These are phyloP conservation scores for Nothoprocta pentlandii DNA, from an alignment of 2,113 vertebrate species.

Conservation along the genomic window DNA sequence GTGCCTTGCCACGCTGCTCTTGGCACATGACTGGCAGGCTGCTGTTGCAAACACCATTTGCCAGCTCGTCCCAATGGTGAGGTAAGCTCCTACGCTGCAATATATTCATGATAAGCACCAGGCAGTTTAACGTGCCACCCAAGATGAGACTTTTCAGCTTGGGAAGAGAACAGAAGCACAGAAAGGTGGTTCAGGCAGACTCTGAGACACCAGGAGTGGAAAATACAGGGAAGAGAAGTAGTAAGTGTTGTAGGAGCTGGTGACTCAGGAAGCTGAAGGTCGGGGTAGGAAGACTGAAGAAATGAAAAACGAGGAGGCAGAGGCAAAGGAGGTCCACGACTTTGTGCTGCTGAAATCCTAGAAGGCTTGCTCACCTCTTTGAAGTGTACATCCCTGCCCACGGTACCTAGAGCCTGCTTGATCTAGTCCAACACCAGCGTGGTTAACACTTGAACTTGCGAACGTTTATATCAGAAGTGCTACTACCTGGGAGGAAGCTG, in stretches of 20 bases:
- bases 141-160: accelerated
- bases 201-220: not conserved
- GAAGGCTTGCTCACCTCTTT: not conserved
- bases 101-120: not conserved
- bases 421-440: not conserved
- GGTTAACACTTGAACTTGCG: not conserved
- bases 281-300: not conserved
- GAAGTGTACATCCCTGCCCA: not conserved
- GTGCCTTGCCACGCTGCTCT: accelerated
- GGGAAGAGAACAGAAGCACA: not conserved
- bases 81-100: not conserved
- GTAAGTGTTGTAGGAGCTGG: not conserved
- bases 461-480: not conserved
- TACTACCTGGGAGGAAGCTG: not conserved
- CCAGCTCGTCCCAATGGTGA: not conserved
- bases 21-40: accelerated
- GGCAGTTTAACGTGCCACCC: not conserved
- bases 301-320: not conserved
- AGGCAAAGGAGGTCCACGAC: not conserved
- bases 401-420: not conserved
- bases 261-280: not conserved
- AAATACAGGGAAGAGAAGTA: not conserved
- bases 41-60: not conserved
- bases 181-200: not conserved
- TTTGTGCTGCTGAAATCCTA: not conserved